These are phyloP conservation scores for Cetonia aurata DNA, from an alignment of 2,888 invertebrate species.

Conservation along the genomic window DNA sequence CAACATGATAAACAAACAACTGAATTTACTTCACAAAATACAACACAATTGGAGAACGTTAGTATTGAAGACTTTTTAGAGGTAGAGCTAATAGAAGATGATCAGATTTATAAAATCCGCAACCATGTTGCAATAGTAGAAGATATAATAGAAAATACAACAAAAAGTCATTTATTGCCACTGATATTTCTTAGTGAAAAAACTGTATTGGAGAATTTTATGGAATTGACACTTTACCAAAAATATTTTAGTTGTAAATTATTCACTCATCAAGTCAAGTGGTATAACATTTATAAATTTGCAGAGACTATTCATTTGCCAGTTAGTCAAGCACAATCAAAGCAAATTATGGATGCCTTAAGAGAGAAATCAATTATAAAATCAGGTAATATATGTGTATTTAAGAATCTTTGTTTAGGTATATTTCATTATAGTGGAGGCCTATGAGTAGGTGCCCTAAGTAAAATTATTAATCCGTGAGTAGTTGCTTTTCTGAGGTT, in stretches of 20 bases:
- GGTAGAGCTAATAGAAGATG: not conserved
- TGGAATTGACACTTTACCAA: conserved; percentile 31
- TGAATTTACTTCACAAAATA: too few relatives aligned
- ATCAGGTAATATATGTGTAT: conserved; percentile 49
- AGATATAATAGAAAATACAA: conserved; percentile 32
- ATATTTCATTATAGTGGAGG: too few relatives aligned
- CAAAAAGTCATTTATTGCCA: conserved; percentile 23
- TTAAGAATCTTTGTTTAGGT: not conserved
- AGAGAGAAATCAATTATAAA: conserved; percentile 52
- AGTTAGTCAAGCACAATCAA: conserved; percentile 52
- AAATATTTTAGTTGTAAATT: conserved; percentile 47
- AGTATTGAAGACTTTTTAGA: conserved; percentile 4
- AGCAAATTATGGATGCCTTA: conserved; percentile 51
- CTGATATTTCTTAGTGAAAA: conserved; percentile 38
- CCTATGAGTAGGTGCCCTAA: too few relatives aligned
- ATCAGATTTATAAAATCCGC: conserved; percentile 4
- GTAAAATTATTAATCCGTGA: too few relatives aligned
- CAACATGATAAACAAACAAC: not conserved
- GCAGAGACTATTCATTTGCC: conserved; percentile 44
- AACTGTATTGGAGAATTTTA: conserved; percentile 33
- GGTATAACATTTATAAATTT: conserved; percentile 53
- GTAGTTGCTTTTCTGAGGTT: too few relatives aligned
- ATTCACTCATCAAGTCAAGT: conserved; percentile 50
- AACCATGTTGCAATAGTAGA: conserved; percentile 24
- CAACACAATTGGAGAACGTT: not conserved